Evolutionary conservation across 1,140 invertebrate genomes (phyloP).

Genomic region (Palaemon carinicauda): DNA sequence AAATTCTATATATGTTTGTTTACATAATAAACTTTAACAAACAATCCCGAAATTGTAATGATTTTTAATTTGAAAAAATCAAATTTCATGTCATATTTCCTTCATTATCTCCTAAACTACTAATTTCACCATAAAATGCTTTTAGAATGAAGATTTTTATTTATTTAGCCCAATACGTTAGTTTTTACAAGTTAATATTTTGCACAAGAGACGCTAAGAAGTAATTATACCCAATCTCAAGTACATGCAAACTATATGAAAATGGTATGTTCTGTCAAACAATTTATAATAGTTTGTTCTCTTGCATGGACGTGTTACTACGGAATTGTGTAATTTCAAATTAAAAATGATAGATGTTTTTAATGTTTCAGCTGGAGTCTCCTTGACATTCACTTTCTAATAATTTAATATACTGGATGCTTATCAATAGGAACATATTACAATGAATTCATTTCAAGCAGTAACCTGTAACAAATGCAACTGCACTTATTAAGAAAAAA

Average conservation of each 20-base stretch:
- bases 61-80: background rate
- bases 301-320: background rate
- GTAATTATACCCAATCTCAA: background rate
- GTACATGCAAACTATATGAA: background rate
- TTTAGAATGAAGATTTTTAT: background rate
- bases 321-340: background rate
- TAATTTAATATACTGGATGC: too few species aligned
- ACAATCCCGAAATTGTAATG: too few species aligned
- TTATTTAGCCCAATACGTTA: background rate
- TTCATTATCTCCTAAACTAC: background rate
- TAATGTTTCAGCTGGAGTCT: too few species aligned
- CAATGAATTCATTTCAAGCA: too few species aligned
- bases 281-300: background rate
- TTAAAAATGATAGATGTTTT: background rate
- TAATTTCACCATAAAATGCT: background rate
- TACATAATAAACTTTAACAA: too few species aligned
- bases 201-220: background rate
- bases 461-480: too few species aligned
- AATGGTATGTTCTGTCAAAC: background rate
- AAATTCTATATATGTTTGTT: background rate
- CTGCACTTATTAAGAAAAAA: too few species aligned
- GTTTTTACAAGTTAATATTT: too few species aligned
- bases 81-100: background rate
- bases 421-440: too few species aligned
- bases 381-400: too few species aligned